Base-by-base conservation (phyloP, 92 coral and sea anemone species). In the Phymanthus crucifer region DNA sequence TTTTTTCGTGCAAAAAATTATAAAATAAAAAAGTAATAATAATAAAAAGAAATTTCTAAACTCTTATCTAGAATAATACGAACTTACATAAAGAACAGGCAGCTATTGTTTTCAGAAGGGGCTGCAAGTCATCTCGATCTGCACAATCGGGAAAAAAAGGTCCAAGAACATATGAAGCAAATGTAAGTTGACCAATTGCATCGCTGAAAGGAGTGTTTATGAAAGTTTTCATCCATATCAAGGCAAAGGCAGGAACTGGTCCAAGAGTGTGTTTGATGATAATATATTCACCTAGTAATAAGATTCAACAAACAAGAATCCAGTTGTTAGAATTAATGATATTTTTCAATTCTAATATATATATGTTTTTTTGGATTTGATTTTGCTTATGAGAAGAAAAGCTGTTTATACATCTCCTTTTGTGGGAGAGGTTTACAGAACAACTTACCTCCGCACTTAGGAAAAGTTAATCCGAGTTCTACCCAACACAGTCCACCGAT, bases 141-240 rank as follows among this genome's bases (percentile, higher is more conserved):
- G 86, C 90, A 72, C 98, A 94, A 11, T 91, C 97, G 1, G 97
- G 98, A 47, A 91, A 94, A 70, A 94, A 76, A 0, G 98, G 98
- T 57, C 86, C 96, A 37, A 94, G 88, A n/a, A 89, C 94, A 61
- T 94, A 94, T 24, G 95, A 89, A 17, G 97, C 98, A 75, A 94
- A 89, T n/a, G 93, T 90, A 40, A 94, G 84, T 54, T 90, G 90
- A 33, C 85, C 87, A 32, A 91, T 91, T 1, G 98, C 94, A 74
- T 86, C 85, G 73, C 80, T 88, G 5, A 97, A 87, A 3, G 98
- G 98, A 61, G 83, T 84, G 19, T 89, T 84, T 18, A 91, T 93
- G 33, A 94, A 82, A 33, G 90, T 86, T 33, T 90, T 86, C 0
- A 95, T 87, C 98, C 98, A 94, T 0, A 92, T 82, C 56, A 81